Evolutionary conservation across 2,113 vertebrate genomes (phyloP), one percentile per base, ranked within the genome.

Genomic region (Ptilorrhoa leucosticta): DNA sequence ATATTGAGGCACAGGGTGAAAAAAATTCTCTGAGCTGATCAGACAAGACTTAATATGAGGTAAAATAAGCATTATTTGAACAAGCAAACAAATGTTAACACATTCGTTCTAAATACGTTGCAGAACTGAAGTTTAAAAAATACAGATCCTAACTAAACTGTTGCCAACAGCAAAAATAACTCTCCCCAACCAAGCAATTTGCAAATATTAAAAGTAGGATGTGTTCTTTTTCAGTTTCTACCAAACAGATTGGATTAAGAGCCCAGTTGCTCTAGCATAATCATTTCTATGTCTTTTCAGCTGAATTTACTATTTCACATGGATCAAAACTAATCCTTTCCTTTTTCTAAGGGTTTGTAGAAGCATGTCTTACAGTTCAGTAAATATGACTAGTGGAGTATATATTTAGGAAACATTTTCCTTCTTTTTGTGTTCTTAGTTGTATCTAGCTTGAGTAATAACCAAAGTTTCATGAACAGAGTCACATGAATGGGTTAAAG

Each of bases 151-250:
- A 83, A 64, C 19, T 45, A 39, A 83, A 65, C 22, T 77, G 15
- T 57, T 86, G 54, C 50, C 50, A 90, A 75, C 13, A 88, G 23
- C 19, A 90, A 95, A 87, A 92, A 72, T 64, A 89, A 87, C 31
- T 75, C 24, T 87, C 10, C 6, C 5, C 33, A 78, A 20, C 19
- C 37, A 93, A 69, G 63, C 72, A 63, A 90, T 66, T 18, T 70
- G 8, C 30, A 88, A 83, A 48, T 70, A 93, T 47, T 85, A 88
- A 33, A 79, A 83, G 50, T 33, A 85, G 63, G 30, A 86, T 86
- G 28, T 80, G 71, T 83, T 93, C 30, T 77, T 80, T 95, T 94
- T 77, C 85, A 73, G 79, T 80, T 95, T 85, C 72, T 69, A 50
- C 83, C 86, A 69, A 87, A 76, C 13, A 85, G 37, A 61, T 14